phyloP scores from a whole-genome alignment of 2,113 vertebrate species.

The Castor canadensis region DNA sequence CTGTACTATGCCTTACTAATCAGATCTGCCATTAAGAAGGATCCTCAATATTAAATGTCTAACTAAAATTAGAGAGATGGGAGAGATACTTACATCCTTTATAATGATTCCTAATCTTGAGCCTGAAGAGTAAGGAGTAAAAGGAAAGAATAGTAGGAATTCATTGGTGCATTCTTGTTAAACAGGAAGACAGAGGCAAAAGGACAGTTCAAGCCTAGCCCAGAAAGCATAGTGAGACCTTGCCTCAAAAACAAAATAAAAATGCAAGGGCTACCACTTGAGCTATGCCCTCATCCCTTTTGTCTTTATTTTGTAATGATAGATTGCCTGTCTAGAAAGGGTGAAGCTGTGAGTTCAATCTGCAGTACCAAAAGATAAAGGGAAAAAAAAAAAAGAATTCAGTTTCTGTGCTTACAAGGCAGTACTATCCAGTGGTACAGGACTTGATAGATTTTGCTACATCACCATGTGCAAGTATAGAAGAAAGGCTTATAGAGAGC shows the following conservation, averaged over 20 bases:
- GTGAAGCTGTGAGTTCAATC: too few relatives aligned
- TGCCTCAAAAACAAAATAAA: too few relatives aligned
- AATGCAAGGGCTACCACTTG: too few relatives aligned
- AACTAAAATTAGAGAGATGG: not conserved
- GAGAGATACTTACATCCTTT: not conserved
- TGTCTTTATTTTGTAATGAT: too few relatives aligned
- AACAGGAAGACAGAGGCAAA: too few relatives aligned
- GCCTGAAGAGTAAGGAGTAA: not conserved
- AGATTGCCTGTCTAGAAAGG: too few relatives aligned
- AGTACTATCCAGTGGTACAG: not conserved
- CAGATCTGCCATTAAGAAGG: rapidly evolving
- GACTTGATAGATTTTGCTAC: not conserved
- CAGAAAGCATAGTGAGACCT: too few relatives aligned
- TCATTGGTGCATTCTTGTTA: too few relatives aligned
- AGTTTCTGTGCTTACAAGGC: not conserved
- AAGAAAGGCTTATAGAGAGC: not conserved
- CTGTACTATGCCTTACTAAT: not conserved
- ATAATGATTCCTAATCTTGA: not conserved
- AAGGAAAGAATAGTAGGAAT: not conserved
- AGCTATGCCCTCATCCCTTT: too few relatives aligned
- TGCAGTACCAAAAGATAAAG: too few relatives aligned
- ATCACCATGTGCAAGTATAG: not conserved
- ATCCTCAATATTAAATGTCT: not conserved
- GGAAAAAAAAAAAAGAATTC: not conserved
- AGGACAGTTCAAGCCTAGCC: too few relatives aligned